A percentile compares a stretch with the other conserved stretches of the same genome.
phyloP scores from a whole-genome alignment of 2,797 vertebrate genomes.

The Lacerta agilis region DNA sequence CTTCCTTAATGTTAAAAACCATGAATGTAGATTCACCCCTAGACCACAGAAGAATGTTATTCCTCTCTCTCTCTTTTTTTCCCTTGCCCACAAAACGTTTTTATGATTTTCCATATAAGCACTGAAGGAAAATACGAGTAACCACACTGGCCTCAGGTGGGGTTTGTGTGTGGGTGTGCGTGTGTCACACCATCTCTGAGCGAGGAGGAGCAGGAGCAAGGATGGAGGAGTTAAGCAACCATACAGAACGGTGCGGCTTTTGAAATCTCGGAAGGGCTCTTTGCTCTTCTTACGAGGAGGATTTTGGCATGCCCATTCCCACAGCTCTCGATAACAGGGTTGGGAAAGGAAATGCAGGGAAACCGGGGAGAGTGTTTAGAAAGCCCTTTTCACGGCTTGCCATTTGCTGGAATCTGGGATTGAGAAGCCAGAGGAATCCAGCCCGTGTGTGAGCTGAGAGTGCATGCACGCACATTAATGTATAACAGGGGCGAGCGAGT shows the following conservation, averaged over 20 bases:
- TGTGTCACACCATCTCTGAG: slow-evolving; percentile 66
- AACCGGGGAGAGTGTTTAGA: neutral
- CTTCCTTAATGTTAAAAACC: too few species aligned
- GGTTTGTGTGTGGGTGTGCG: slow-evolving; percentile 23
- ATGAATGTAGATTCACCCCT: neutral
- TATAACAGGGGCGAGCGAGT: neutral
- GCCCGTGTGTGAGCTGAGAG: neutral
- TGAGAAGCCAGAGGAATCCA: neutral
- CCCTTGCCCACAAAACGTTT: neutral
- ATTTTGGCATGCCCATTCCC: slow-evolving; percentile 41
- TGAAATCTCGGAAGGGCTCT: slow-evolving; percentile 57
- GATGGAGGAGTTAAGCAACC: slow-evolving; percentile 56
- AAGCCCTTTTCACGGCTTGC: neutral
- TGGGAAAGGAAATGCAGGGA: neutral
- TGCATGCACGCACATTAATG: neutral
- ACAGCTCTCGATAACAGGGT: slow-evolving; percentile 40
- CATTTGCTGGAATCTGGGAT: neutral
- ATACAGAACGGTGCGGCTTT: slow-evolving; percentile 61
- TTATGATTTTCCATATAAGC: slow-evolving; percentile 78
- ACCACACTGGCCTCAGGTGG: slow-evolving; percentile 64
- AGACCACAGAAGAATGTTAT: neutral
- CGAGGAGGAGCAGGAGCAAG: slow-evolving; percentile 65
- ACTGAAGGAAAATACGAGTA: slow-evolving; percentile 73
- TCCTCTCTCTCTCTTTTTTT: neutral
- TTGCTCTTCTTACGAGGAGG: slow-evolving; percentile 38